Conservation (phyloP, 2,888 invertebrate species). For the Hydrotaea cyrtoneurina region DNA sequence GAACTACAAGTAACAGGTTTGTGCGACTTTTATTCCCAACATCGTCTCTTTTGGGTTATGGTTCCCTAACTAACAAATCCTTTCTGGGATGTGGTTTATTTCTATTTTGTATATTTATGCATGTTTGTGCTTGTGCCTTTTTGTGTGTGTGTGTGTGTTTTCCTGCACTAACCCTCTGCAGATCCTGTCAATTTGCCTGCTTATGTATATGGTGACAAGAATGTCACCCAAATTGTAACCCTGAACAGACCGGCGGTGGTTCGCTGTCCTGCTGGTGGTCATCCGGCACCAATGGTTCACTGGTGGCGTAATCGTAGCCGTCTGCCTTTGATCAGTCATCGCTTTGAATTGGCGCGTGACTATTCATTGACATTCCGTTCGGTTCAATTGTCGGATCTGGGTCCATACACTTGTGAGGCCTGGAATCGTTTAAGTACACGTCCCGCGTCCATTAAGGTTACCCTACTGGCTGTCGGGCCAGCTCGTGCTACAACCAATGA, state of each 20-base stretch:
- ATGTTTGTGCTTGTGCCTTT: conserved; percentile 32
- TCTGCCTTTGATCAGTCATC: conserved; percentile 84
- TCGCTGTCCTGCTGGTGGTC: conserved; percentile 91
- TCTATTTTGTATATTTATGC: not conserved
- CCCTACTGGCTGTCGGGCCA: conserved; percentile 87
- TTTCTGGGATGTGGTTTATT: conserved; percentile 28
- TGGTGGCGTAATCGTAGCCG: conserved; percentile 92
- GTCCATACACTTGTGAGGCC: conserved; percentile 93
- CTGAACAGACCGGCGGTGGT: conserved; percentile 87
- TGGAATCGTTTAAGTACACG: conserved; percentile 89
- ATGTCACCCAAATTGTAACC: conserved; percentile 85
- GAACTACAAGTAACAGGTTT: conserved; percentile 88
- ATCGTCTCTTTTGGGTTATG: conserved; percentile 12
- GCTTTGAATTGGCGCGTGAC: conserved; percentile 86
- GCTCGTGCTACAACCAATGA: conserved; percentile 83
- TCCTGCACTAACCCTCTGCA: conserved; percentile 71
- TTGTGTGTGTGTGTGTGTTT: no score
- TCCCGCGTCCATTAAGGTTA: conserved; percentile 89
- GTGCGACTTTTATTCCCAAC: conserved; percentile 69
- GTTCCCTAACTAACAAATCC: conserved; percentile 32
- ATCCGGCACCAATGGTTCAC: conserved; percentile 89
- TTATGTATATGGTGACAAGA: conserved; percentile 86
- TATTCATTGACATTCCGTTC: conserved; percentile 88
- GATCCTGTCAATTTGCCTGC: conserved; percentile 80
- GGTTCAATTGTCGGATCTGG: conserved; percentile 87